Evolutionary conservation across 2,797 vertebrate species (phyloP).

Genomic region (Hipposideros larvatus): DNA sequence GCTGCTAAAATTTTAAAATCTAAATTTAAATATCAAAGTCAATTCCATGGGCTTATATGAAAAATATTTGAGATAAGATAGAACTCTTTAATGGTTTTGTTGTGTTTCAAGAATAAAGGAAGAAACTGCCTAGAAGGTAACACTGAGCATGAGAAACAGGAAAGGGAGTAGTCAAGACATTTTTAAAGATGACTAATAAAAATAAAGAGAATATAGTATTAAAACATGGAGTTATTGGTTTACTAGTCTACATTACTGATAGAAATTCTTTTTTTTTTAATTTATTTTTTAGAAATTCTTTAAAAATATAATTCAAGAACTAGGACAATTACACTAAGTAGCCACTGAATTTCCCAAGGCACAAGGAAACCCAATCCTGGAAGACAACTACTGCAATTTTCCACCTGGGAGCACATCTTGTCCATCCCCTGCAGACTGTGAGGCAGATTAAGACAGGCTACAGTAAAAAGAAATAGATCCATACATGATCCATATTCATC

Average conservation of each 20-base stretch:
- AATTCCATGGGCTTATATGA: background rate
- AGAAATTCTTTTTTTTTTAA: slow-evolving; percentile 19
- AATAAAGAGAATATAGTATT: background rate
- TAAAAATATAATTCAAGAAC: slow-evolving; percentile 40
- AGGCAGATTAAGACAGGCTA: background rate
- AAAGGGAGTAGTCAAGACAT: slow-evolving; percentile 22
- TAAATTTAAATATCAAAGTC: background rate
- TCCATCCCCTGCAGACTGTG: background rate
- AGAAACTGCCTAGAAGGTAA: slow-evolving; percentile 29
- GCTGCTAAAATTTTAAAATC: background rate
- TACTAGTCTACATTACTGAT: background rate
- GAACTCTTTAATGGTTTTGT: background rate
- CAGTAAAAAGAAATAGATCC: background rate
- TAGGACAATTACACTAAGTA: background rate
- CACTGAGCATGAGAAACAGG: background rate
- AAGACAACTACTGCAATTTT: background rate
- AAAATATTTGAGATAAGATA: background rate
- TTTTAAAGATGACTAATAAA: slow-evolving; percentile 44
- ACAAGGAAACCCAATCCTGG: background rate
- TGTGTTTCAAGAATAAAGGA: background rate
- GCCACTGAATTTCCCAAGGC: background rate
- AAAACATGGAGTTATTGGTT: slow-evolving; percentile 19
- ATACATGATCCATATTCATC: background rate
- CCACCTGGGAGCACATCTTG: background rate
- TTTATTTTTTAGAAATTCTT: slow-evolving; percentile 26